Base-by-base conservation (phyloP, 2,888 invertebrate species). In the Hipparchia semele region DNA sequence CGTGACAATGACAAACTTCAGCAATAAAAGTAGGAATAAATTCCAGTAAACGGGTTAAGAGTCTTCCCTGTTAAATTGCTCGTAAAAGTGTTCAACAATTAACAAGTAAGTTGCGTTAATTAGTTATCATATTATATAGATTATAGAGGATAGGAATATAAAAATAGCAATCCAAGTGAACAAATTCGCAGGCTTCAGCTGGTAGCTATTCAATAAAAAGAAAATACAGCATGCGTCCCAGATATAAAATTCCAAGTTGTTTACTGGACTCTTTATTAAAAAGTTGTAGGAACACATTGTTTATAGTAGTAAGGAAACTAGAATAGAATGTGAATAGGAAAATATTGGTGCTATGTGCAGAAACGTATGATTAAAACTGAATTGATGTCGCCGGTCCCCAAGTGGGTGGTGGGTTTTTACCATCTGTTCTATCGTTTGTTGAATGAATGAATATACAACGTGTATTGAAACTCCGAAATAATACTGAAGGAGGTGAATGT, bases 41-140 rank as follows among this genome's bases (percentile, higher is more conserved):
- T 39, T 70, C 58, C 10, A 61, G 56, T 62, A 72, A 75, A 70
- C 64, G 74, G 74, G 70, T 75, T 72, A 74, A 68, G 68, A 74
- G 58, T 70, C 68, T 70, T 46, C 70, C 12, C 64, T 51, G 70
- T 75, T 72, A 51, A 70, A 72, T 67, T 62, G 72, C 56, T 72
- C 64, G 72, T 75, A 64, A 74, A 74, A 67, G 67, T 60, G 72
- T 70, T 67, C 67, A 67, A 72, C 66, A 65, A 69, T 74, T 70
- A 72, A 74, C 71, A 68, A 67, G 59, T 66, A 33, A 51, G 71
- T 58, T 51, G 71, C 39, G 56, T 45, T 12, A 60, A 62, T 12
- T 62, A 13, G 61, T 45, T n/a, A 45, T 4, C 6, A 46, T 6
- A 54, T 54, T 54, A 6, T 54, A 54, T 54, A 6, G n/a, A n/a